Percentiles rank a stretch among this genome's conserved stretches.
Conservation (phyloP, 2,797 vertebrate species). For the Catharus ustulatus region DNA sequence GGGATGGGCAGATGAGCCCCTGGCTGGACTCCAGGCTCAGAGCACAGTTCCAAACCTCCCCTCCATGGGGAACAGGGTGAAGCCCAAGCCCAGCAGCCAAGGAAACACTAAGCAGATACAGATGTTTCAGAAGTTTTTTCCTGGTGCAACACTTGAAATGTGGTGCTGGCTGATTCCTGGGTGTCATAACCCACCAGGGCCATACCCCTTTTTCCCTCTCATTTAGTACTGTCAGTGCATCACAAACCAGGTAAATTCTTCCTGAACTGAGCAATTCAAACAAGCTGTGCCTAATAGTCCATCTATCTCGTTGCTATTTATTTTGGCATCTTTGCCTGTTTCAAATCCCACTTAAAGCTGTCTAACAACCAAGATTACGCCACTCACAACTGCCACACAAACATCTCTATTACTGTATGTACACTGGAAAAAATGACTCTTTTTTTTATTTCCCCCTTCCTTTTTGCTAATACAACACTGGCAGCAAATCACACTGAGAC, state of each 20-base stretch:
- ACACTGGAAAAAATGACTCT: neutral
- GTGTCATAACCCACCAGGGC: neutral
- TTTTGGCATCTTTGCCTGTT: slow-evolving; percentile 43
- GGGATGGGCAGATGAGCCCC: neutral
- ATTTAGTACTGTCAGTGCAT: neutral
- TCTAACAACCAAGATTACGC: slow-evolving; percentile 22
- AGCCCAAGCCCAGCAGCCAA: neutral
- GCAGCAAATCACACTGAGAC: neutral
- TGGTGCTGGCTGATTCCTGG: neutral
- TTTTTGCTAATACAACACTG: neutral
- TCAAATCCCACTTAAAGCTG: slow-evolving; percentile 34
- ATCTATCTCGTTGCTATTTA: slow-evolving; percentile 13
- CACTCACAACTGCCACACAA: slow-evolving; percentile 13
- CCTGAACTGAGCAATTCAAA: neutral
- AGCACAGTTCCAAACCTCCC: neutral
- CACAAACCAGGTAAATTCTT: neutral
- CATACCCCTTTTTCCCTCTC: neutral
- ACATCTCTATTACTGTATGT: neutral
- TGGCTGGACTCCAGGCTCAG: neutral
- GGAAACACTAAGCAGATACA: neutral
- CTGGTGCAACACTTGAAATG: neutral
- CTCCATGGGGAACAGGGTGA: accelerated
- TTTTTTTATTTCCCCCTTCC: neutral
- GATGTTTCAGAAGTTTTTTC: neutral
- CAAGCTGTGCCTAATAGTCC: slow-evolving; percentile 13